Evolutionary conservation across 2,113 vertebrate species (phyloP), one percentile per base, ranked within the genome.

Genomic region (Geococcyx californianus): DNA sequence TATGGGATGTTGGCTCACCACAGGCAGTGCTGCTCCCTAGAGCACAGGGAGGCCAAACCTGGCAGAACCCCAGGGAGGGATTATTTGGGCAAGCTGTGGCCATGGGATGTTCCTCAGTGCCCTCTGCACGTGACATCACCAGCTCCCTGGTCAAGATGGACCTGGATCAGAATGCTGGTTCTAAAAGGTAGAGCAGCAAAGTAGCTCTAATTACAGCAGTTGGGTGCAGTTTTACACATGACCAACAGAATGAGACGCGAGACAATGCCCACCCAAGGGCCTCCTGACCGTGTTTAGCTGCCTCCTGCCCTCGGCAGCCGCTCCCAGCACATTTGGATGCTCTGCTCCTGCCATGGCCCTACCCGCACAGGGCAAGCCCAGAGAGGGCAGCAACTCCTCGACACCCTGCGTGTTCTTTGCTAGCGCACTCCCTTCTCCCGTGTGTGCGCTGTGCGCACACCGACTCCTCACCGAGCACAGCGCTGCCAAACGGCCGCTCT

Each of bases 401-500:
- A 40, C 36, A 20, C 14, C 13, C 92, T 3, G 5, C 3, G 2
- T 29, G 2, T 9, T 44, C 58, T 74, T 28, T 8, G 4, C 13
- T 49, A 31, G 72, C 73, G 31, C 72, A 47, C 56, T 36, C 80
- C 25, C 59, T 49, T 28, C 56, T 68, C 5, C 68, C 19, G 7
- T 1, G 82, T 20, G 9, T 7, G 17, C 38, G 55, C 66, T 7
- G 26, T 7, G 16, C 12, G 3, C 89, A 21, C 69, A 5, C 62
- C 21, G 87, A 52, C 40, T 74, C 66, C 72, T 52, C 47, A n/a
- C 14, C 52, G 66, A 91, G 81, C 55, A 33, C 33, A 73, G 76
- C 13, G 73, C 84, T 88, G 92, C 95, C 73, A 89, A 85, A 62
- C 74, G 36, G 56, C 72, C 89, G 73, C 26, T 58, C 89, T 87